Percentiles rank a stretch among this genome's conserved stretches.
These are phyloP conservation scores for Hedychridium roseum DNA, from an alignment of 2,888 invertebrate species.

Conservation along the genomic window DNA sequence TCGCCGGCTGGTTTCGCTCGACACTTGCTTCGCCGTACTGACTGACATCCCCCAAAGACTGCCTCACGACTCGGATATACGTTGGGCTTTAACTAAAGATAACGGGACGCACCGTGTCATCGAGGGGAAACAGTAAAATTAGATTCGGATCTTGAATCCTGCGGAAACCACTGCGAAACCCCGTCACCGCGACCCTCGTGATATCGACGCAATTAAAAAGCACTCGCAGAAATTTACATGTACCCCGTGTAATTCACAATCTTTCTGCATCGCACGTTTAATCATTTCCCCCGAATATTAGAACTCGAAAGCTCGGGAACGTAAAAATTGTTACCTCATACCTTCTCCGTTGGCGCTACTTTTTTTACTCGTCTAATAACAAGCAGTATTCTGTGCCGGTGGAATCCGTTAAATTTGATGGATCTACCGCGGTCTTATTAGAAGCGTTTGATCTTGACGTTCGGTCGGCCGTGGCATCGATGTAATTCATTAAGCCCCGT, in stretches of 20 bases:
- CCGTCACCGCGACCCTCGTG: constrained; percentile 14
- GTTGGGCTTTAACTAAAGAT: constrained; percentile 58
- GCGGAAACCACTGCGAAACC: constrained; percentile 22
- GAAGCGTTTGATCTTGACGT: too few relatives aligned
- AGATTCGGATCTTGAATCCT: constrained; percentile 33
- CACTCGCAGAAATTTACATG: too few relatives aligned
- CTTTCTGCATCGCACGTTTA: too few relatives aligned
- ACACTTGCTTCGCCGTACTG: constrained; percentile 43
- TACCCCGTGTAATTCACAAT: too few relatives aligned
- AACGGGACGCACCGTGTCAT: constrained; percentile 56
- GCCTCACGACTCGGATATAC: constrained; percentile 55
- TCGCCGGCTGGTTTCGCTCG: constrained; percentile 21
- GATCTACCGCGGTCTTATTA: too few relatives aligned
- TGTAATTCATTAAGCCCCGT: too few relatives aligned
- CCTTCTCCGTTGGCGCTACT: background rate
- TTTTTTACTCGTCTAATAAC: background rate
- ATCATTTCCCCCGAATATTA: too few relatives aligned
- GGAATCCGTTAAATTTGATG: background rate
- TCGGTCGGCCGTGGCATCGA: too few relatives aligned
- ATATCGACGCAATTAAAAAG: background rate
- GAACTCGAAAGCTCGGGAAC: too few relatives aligned
- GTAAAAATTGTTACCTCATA: too few relatives aligned
- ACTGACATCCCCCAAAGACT: constrained; percentile 60
- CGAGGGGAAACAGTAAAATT: constrained; percentile 39
- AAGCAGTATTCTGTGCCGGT: background rate